A percentile compares a stretch with the other conserved stretches of the same genome.
Conservation (phyloP, 2,797 vertebrate species). For the Diceros bicornis region DNA sequence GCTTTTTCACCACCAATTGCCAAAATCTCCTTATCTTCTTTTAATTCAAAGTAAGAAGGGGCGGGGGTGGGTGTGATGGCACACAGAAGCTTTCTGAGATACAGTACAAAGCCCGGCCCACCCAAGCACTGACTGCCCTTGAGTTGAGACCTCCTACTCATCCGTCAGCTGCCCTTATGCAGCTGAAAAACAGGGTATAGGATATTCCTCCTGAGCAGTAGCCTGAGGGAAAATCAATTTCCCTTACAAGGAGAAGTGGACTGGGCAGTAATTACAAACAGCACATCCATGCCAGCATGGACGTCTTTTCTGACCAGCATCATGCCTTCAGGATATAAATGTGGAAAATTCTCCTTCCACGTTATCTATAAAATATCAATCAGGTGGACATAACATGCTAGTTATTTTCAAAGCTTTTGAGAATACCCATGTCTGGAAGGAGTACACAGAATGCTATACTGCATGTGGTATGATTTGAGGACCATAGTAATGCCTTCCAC, state of each 20-base stretch:
- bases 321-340: neutral
- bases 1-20: neutral
- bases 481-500: neutral
- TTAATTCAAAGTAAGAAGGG: neutral
- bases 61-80: neutral
- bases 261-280: neutral
- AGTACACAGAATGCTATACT: neutral
- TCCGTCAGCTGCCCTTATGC: neutral
- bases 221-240: neutral
- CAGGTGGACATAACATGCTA: neutral
- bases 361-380: neutral
- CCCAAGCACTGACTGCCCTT: neutral
- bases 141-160: neutral
- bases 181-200: neutral
- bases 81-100: neutral
- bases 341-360: neutral
- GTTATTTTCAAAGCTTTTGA: constrained; percentile 51
- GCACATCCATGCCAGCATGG: neutral
- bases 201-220: neutral
- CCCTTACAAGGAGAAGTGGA: neutral
- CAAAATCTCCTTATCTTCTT: neutral
- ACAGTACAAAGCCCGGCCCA: neutral
- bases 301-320: neutral
- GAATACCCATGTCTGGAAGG: neutral
- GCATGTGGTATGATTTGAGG: neutral